phyloP scores from a whole-genome alignment of 2,888 invertebrate species.

The Hymenopus coronatus region DNA sequence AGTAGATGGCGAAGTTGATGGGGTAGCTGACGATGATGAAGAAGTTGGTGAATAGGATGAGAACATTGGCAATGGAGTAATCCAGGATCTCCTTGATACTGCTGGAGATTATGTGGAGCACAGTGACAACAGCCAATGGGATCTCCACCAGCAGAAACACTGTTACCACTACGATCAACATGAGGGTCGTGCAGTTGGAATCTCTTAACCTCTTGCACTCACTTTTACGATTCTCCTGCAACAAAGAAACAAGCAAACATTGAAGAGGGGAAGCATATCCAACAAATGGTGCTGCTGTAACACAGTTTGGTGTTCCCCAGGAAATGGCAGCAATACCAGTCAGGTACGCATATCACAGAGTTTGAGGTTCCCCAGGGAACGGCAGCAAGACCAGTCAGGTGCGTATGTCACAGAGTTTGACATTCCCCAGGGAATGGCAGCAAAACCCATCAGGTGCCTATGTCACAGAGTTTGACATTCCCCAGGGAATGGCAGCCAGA shows the following conservation, averaged over 20 bases:
- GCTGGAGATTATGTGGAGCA: slow-evolving; percentile 78
- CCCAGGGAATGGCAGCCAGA: no score
- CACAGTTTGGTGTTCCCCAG: no score
- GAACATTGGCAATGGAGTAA: slow-evolving; percentile 72
- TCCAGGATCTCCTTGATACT: slow-evolving; percentile 69
- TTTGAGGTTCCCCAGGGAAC: no score
- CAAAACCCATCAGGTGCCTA: no score
- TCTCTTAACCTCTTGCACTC: slow-evolving; percentile 76
- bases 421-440: no score
- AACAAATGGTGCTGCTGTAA: no score
- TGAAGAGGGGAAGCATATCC: no score
- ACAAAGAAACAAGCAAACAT: slow-evolving; percentile 42
- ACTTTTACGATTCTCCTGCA: slow-evolving; percentile 65
- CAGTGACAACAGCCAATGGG: slow-evolving; percentile 77
- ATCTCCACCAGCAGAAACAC: slow-evolving; percentile 82
- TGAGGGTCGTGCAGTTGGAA: slow-evolving; percentile 81
- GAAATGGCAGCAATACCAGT: no score
- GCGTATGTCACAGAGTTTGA: no score
- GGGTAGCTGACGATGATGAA: slow-evolving; percentile 89
- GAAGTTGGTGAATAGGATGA: slow-evolving; percentile 83
- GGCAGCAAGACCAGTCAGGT: no score
- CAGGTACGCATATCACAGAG: no score
- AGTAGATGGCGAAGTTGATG: slow-evolving; percentile 92
- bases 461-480: no score
- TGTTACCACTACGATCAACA: slow-evolving; percentile 83